Conservation (phyloP, 2,888 invertebrate genomes). For the Oscheius sp. region DNA sequence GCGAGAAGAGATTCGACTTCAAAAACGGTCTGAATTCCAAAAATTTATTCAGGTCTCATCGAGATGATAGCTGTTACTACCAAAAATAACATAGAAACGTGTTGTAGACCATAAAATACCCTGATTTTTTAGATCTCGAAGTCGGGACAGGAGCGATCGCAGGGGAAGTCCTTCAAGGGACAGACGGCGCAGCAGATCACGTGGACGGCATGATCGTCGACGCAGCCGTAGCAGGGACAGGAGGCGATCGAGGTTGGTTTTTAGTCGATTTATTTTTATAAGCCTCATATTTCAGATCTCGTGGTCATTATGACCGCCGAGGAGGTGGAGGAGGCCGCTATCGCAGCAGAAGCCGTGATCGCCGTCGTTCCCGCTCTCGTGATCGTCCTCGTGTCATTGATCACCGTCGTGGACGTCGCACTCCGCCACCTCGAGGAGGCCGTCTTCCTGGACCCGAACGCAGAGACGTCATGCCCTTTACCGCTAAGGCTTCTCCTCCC, state of each 20-base stretch:
- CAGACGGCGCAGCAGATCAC: slow-evolving; percentile 32
- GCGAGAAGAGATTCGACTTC: neutral
- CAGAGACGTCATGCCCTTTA: slow-evolving; percentile 74
- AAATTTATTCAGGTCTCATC: slow-evolving; percentile 18
- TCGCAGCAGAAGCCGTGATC: slow-evolving; percentile 31
- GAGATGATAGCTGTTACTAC: neutral
- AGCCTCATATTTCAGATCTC: slow-evolving; percentile 38
- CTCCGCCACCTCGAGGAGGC: slow-evolving; percentile 73
- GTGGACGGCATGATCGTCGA: slow-evolving; percentile 27
- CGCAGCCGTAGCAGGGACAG: slow-evolving; percentile 51
- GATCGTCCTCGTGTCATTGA: slow-evolving; percentile 39
- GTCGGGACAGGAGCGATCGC: slow-evolving; percentile 31
- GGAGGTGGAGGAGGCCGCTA: slow-evolving; percentile 34
- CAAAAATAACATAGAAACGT: neutral
- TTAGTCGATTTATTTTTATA: neutral
- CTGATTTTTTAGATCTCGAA: slow-evolving; percentile 32
- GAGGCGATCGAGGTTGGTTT: slow-evolving; percentile 25
- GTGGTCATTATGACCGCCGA: slow-evolving; percentile 15
- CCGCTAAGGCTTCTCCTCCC: slow-evolving; percentile 70
- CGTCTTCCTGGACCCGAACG: slow-evolving; percentile 81
- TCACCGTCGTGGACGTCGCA: slow-evolving; percentile 46
- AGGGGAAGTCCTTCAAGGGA: slow-evolving; percentile 43
- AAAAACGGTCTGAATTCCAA: slow-evolving; percentile 28
- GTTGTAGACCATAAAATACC: neutral
- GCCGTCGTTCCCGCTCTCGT: slow-evolving; percentile 22